phyloP scores from a whole-genome alignment of 2,113 vertebrate species.

The Tragelaphus buxtoni region DNA sequence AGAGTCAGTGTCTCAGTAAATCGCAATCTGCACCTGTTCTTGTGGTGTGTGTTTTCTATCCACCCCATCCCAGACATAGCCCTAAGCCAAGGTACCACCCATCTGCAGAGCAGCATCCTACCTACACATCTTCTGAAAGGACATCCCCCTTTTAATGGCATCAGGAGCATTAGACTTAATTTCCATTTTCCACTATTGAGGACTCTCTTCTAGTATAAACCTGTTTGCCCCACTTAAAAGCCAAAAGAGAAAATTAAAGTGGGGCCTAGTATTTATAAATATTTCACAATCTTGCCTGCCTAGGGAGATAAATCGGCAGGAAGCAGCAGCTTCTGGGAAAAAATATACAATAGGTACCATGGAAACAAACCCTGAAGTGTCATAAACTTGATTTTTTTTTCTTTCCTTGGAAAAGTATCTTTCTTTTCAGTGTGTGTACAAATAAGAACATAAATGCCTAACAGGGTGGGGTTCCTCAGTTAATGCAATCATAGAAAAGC shows the following conservation, averaged over 20 bases:
- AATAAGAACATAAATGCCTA: not conserved
- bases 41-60: not conserved
- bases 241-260: not conserved
- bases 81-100: not conserved
- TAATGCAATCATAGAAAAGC: not conserved
- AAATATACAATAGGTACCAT: not conserved
- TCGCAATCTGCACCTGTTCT: not conserved
- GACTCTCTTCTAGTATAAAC: constrained; percentile 1
- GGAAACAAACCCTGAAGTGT: not conserved
- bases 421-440: not conserved
- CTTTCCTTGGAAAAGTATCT: not conserved
- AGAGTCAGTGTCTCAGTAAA: not conserved
- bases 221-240: constrained; percentile 11
- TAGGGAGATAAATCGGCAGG: not conserved
- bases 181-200: not conserved
- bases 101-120: not conserved
- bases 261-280: not conserved
- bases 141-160: not conserved
- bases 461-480: not conserved
- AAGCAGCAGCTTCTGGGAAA: not conserved
- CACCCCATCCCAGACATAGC: not conserved
- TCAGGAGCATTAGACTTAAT: not conserved
- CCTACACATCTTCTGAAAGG: not conserved
- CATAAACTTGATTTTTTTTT: not conserved
- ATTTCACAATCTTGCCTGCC: not conserved